Evolutionary conservation across 2,113 vertebrate species (phyloP).

Genomic region (Galemys pyrenaicus): DNA sequence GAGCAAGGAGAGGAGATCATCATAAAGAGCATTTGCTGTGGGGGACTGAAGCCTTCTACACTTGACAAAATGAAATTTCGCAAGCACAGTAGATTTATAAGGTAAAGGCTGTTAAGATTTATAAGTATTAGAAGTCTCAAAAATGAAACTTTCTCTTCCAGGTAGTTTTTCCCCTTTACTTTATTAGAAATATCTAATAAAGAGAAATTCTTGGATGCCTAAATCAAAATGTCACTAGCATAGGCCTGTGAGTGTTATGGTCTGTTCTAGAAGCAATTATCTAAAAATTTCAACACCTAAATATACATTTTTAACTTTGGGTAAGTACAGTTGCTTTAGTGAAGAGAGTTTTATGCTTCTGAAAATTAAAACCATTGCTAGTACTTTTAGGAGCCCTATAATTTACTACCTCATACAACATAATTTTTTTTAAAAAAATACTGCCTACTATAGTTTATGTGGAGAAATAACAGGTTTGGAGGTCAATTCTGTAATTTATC

Average conservation of each 20-base stretch:
- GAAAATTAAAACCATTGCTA: constrained; percentile 31
- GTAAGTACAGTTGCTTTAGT: constrained; percentile 44
- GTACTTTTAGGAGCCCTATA: constrained; percentile 33
- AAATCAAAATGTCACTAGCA: constrained; percentile 60
- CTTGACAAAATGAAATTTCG: constrained; percentile 60
- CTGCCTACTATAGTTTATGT: not conserved
- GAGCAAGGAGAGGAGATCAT: not conserved
- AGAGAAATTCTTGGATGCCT: constrained; percentile 36
- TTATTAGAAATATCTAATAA: constrained; percentile 68
- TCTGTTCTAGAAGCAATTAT: constrained; percentile 32
- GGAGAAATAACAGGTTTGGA: constrained; percentile 50
- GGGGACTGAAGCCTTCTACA: not conserved
- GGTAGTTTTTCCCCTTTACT: not conserved
- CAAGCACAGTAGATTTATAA: constrained; percentile 60
- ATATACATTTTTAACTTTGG: constrained; percentile 54
- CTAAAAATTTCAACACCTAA: constrained; percentile 60
- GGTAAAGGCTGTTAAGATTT: constrained; percentile 56
- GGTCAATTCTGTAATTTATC: constrained; percentile 30
- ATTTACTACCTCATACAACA: constrained; percentile 33
- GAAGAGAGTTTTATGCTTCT: constrained; percentile 60
- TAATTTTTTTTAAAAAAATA: constrained; percentile 53
- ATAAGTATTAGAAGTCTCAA: constrained; percentile 40
- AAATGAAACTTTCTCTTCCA: constrained; percentile 53
- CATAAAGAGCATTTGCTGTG: not conserved
- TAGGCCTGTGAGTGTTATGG: not conserved